These are phyloP conservation scores for Chloropsis hardwickii DNA, from an alignment of 2,113 vertebrate species.

Conservation along the genomic window DNA sequence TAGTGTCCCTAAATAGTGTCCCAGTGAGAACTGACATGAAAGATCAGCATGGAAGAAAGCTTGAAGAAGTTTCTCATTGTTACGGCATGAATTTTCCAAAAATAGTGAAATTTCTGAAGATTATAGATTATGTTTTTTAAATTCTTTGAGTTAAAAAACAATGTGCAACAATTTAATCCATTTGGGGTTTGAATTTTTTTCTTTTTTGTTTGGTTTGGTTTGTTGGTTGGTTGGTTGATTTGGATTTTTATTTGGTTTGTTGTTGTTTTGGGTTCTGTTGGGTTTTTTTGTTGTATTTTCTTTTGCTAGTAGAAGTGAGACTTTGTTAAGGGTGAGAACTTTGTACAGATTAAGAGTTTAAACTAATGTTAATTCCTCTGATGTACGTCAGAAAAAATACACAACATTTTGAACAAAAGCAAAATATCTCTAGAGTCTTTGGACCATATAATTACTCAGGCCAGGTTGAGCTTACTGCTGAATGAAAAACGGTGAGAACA, in stretches of 20 bases:
- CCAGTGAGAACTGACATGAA: not conserved
- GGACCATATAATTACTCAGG: not conserved
- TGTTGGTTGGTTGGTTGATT: not conserved
- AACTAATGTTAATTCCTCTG: not conserved
- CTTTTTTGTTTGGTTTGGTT: not conserved
- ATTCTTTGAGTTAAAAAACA: not conserved
- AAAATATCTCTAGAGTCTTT: not conserved
- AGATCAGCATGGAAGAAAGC: not conserved
- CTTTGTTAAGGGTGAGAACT: not conserved
- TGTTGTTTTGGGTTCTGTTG: not conserved
- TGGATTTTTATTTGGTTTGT: not conserved
- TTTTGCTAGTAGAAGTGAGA: not conserved
- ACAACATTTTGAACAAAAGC: not conserved
- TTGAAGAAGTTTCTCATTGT: not conserved
- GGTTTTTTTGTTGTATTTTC: not conserved
- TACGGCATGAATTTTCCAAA: not conserved
- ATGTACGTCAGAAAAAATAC: accelerated
- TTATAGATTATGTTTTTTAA: not conserved
- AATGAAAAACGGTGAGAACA: not conserved
- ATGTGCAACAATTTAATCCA: accelerated
- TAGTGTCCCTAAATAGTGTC: not conserved
- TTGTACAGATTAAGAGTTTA: not conserved
- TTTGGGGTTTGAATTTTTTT: accelerated
- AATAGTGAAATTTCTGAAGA: not conserved
- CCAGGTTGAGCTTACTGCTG: not conserved